Base-by-base conservation (phyloP, 37 sponge, comb jelly and placozoan species). In the Eunapius fragilis region DNA sequence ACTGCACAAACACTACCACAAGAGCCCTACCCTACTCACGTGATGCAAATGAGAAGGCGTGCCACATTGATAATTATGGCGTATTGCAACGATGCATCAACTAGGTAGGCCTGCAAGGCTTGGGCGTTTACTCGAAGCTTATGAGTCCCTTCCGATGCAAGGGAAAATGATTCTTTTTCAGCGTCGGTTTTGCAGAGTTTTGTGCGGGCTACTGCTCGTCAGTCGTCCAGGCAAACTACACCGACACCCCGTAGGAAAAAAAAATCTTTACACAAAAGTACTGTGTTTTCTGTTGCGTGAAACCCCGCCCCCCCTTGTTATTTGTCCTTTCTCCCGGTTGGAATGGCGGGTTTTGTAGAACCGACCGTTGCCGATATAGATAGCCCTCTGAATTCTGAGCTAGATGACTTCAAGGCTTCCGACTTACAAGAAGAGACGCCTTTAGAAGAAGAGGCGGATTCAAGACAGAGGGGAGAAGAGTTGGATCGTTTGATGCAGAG, bases 401-500 rank as follows among this genome's bases (percentile, higher is more conserved):
- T 58, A 58, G 14, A 10, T 58, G 58, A 58, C 58, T 58, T 58
- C 2, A 19, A 12, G 14, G 58, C 41, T 6, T 6, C 41, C 3
- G 41, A 41, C 41, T 3, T 41, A 6, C 41, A 58, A 58, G 58
- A 58, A 58, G 58, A 10, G 17, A 58, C 58, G 17, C 58, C 58
- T 2, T 11, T 58, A 11, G 58, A 76, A 25, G 71, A 37, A 37
- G 86, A 80, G 28, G 78, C 71, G 19, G 86, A 85, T 45, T 22
- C 75, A 6, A 72, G 34, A 2, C 82, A 85, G 77, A 74, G 68
- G 24, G 72, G n/a, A n/a, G n/a, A 25, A 35, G 82, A 90, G 27
- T 69, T 90, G 69, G 69, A 90, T 28, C 23, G 17, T 0, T 50
- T 85, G 48, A 38, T 90, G 38, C 71, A 69, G 41, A 81, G 75